Evolutionary conservation across 2,888 invertebrate species (phyloP).

Genomic region (Trichopoda pennipes): DNA sequence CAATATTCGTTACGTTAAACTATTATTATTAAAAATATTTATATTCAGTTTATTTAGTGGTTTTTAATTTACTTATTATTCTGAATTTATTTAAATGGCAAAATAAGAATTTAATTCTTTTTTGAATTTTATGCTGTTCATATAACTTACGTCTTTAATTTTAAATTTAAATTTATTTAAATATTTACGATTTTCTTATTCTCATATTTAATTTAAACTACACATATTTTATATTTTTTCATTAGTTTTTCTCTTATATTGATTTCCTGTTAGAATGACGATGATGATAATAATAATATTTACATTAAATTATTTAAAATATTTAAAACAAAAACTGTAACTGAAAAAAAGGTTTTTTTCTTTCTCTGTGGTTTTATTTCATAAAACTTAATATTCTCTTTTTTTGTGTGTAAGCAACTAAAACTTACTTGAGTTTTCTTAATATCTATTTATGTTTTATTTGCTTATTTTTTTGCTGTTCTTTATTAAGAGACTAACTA

Average conservation of each 20-base stretch:
- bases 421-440: slow-evolving; percentile 44
- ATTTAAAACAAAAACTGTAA: not conserved
- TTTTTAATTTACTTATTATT: not conserved
- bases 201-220: slow-evolving; percentile 55
- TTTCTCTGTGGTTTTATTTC: not conserved
- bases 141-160: slow-evolving; percentile 31
- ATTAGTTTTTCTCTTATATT: slow-evolving; percentile 14
- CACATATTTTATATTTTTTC: slow-evolving; percentile 19
- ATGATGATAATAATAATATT: slow-evolving; percentile 30
- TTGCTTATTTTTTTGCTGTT: slow-evolving; percentile 24
- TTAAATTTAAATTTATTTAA: slow-evolving; percentile 25
- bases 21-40: slow-evolving; percentile 47
- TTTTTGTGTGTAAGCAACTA: slow-evolving; percentile 31
- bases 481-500: slow-evolving; percentile 74
- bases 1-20: slow-evolving; percentile 57
- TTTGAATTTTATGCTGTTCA: slow-evolving; percentile 34
- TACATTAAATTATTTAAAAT: slow-evolving; percentile 43
- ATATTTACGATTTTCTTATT: slow-evolving; percentile 37
- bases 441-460: slow-evolving; percentile 7
- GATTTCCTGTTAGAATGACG: slow-evolving; percentile 23
- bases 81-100: slow-evolving; percentile 30
- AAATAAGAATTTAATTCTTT: slow-evolving; percentile 65
- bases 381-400: slow-evolving; percentile 11
- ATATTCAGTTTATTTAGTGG: slow-evolving; percentile 4
- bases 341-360: slow-evolving; percentile 1